These are phyloP conservation scores for Drosophila sp. DNA, from an alignment of 1,140 invertebrate genomes.

Conservation along the genomic window DNA sequence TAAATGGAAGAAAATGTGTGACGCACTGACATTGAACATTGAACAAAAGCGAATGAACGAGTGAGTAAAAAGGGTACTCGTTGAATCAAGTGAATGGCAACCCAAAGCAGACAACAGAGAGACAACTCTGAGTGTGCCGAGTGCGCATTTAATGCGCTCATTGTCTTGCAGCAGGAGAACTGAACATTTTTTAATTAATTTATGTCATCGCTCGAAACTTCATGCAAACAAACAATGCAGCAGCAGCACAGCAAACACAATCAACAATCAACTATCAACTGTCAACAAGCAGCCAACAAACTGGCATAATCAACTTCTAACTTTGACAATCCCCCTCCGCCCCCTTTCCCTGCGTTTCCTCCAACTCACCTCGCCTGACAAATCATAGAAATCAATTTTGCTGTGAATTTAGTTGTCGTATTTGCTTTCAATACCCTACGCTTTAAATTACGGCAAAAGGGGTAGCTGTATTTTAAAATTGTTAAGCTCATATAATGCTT, in stretches of 20 bases:
- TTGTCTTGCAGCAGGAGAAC: slow-evolving; percentile 2
- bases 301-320: slow-evolving; percentile 30
- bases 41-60: slow-evolving; percentile 21
- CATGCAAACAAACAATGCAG: slow-evolving; percentile 37
- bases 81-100: slow-evolving; percentile 11
- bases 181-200: slow-evolving; percentile 54
- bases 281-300: slow-evolving; percentile 17
- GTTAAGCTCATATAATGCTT: no score
- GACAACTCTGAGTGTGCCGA: slow-evolving; percentile 21
- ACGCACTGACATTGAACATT: slow-evolving; percentile 15
- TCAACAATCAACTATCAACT: slow-evolving; percentile 26
- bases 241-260: slow-evolving; percentile 34
- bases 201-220: slow-evolving; percentile 34
- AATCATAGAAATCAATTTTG: slow-evolving; percentile 53
- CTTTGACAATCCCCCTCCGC: neutral
- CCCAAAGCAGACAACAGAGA: slow-evolving; percentile 29
- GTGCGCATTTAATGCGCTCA: slow-evolving; percentile 45
- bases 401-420: slow-evolving; percentile 36
- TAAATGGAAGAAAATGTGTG: slow-evolving; percentile 40
- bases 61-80: slow-evolving; percentile 21
- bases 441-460: neutral
- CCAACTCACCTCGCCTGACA: slow-evolving; percentile 3
- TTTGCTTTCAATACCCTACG: slow-evolving; percentile 29
- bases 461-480: neutral
- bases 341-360: neutral